phyloP scores from a whole-genome alignment of 1,140 invertebrate species.

The Sinonovacula constricta region DNA sequence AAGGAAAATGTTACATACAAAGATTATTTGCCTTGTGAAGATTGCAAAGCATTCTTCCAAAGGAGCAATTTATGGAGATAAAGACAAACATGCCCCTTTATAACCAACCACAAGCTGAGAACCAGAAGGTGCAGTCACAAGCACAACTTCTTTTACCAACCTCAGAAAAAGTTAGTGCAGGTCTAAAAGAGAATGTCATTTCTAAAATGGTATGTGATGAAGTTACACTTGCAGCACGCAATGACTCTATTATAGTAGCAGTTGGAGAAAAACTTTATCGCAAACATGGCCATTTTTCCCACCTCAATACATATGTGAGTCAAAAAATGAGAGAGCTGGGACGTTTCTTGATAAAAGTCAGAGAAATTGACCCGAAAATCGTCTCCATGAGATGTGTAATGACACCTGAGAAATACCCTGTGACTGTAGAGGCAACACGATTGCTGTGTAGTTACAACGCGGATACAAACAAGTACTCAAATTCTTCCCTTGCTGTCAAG shows the following conservation, averaged over 20 bases:
- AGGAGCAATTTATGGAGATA: constrained; percentile 41
- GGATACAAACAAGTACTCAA: constrained; percentile 35
- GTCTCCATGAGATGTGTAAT: constrained; percentile 16
- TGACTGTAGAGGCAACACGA: constrained; percentile 20
- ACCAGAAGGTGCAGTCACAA: constrained; percentile 15
- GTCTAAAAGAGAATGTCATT: constrained; percentile 34
- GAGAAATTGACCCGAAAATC: constrained; percentile 41
- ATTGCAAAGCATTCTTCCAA: constrained; percentile 43
- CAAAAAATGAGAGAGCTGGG: constrained; percentile 49
- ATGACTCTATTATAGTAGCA: constrained; percentile 37
- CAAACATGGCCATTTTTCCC: constrained; percentile 44
- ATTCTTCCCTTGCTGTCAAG: constrained; percentile 50
- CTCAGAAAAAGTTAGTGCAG: constrained; percentile 9
- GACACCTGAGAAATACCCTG: constrained; percentile 29
- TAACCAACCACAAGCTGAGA: neutral
- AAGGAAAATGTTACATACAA: neutral
- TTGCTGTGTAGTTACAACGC: constrained; percentile 28
- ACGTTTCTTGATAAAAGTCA: constrained; percentile 36
- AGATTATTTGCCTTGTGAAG: constrained; percentile 37
- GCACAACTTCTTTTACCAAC: constrained; percentile 29
- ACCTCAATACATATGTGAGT: constrained; percentile 27
- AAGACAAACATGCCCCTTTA: constrained; percentile 25
- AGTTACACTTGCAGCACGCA: constrained; percentile 28
- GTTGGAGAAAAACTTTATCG: constrained; percentile 42
- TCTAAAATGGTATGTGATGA: constrained; percentile 25